phyloP scores from a whole-genome alignment of 1,140 invertebrate species.

The Bathynomus jamesi region DNA sequence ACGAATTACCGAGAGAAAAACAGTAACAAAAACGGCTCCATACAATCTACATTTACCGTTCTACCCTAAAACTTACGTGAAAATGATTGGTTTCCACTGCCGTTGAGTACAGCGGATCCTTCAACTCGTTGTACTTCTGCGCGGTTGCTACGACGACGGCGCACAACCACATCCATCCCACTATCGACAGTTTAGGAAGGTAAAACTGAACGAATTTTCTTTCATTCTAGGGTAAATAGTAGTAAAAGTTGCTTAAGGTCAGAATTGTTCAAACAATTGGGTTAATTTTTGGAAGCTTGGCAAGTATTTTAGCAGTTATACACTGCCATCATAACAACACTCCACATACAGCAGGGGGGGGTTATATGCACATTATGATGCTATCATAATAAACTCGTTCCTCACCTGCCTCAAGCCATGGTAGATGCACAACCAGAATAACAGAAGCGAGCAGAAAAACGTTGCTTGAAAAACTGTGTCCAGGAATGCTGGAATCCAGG shows the following conservation, averaged over 20 bases:
- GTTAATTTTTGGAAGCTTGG: too few species aligned
- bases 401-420: conserved; percentile 84
- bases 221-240: conserved; percentile 19
- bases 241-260: too few species aligned
- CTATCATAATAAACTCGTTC: too few species aligned
- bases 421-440: conserved; percentile 92
- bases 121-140: conserved; percentile 79
- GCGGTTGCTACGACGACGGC: conserved; percentile 76
- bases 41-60: too few species aligned
- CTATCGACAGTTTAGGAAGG: conserved; percentile 78
- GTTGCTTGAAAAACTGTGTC: conserved; percentile 84
- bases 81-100: conserved; percentile 78
- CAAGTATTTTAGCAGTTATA: too few species aligned
- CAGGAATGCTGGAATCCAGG: conserved; percentile 80
- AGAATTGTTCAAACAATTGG: too few species aligned
- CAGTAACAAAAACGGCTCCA: too few species aligned
- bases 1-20: too few species aligned
- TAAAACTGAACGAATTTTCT: conserved; percentile 70
- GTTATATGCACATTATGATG: too few species aligned
- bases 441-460: conserved; percentile 73
- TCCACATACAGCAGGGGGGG: too few species aligned
- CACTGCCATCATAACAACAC: too few species aligned
- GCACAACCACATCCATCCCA: conserved; percentile 77
- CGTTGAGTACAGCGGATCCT: conserved; percentile 90
- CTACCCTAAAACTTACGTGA: conserved; percentile 62